Evolutionary conservation across 2,888 invertebrate genomes (phyloP).

Genomic region (Scrobipalpa costella): DNA sequence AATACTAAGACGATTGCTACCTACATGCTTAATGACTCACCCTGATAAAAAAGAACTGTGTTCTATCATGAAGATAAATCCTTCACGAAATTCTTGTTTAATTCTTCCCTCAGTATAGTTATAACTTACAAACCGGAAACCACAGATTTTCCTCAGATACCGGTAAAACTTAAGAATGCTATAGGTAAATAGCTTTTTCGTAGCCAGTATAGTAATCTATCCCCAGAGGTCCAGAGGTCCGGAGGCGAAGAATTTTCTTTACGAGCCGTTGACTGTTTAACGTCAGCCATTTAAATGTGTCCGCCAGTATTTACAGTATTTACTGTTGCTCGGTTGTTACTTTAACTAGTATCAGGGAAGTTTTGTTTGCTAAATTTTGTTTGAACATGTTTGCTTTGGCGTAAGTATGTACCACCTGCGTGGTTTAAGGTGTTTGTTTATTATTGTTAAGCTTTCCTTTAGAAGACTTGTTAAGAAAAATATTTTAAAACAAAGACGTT

Average conservation of each 20-base stretch:
- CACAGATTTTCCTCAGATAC: background rate
- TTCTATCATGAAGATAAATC: too few species aligned
- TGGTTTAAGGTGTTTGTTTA: background rate
- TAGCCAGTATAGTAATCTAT: background rate
- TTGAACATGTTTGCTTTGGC: slow-evolving; percentile 11
- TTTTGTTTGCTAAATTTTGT: slow-evolving; percentile 6
- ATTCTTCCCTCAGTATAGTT: too few species aligned
- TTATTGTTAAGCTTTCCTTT: too few species aligned
- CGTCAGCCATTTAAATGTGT: slow-evolving; percentile 41
- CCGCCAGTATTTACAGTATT: slow-evolving; percentile 42
- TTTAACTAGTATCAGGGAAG: background rate
- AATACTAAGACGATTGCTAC: too few species aligned
- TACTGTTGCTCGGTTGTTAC: slow-evolving; percentile 23
- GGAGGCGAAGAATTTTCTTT: slow-evolving; percentile 48
- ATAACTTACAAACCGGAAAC: background rate
- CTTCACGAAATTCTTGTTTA: too few species aligned
- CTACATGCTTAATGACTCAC: too few species aligned
- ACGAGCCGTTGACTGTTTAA: slow-evolving; percentile 56
- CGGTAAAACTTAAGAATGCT: background rate
- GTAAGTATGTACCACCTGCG: slow-evolving; percentile 22
- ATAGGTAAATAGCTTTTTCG: background rate
- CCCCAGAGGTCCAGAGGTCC: slow-evolving; percentile 18
- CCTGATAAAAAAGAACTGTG: too few species aligned
- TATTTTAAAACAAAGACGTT: too few species aligned
- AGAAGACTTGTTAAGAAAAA: too few species aligned